phyloP scores from a whole-genome alignment of 30 jellyfish, hydroid and myxozoan species.

The Turritopsis dohrnii region DNA sequence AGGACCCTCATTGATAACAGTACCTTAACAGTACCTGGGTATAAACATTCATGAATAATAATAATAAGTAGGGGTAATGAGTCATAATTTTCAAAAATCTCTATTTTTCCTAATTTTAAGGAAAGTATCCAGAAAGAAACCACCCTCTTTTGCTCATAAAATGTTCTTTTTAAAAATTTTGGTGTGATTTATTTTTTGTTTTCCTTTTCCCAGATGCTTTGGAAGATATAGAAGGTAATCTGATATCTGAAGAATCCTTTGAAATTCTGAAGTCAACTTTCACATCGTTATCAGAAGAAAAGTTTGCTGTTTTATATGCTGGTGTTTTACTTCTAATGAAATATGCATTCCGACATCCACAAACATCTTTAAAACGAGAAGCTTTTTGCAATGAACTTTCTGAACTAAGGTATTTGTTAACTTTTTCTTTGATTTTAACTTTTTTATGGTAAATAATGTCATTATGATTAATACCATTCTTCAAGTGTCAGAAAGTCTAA shows the following conservation, averaged over 20 bases:
- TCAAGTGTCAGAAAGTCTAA: too few relatives aligned
- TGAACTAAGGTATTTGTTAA: slow-evolving; percentile 53
- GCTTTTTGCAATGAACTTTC: slow-evolving; percentile 43
- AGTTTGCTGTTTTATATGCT: slow-evolving; percentile 40
- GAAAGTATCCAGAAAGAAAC: too few relatives aligned
- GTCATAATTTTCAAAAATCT: too few relatives aligned
- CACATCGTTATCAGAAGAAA: slow-evolving; percentile 19
- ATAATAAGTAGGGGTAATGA: too few relatives aligned
- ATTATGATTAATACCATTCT: too few relatives aligned
- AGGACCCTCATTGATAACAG: too few relatives aligned
- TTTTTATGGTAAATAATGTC: neutral
- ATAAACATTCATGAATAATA: too few relatives aligned
- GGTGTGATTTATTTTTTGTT: neutral
- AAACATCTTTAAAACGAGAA: slow-evolving; percentile 61
- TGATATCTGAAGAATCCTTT: slow-evolving; percentile 48
- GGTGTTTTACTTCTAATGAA: slow-evolving; percentile 52
- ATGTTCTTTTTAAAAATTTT: too few relatives aligned
- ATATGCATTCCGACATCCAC: slow-evolving; percentile 68
- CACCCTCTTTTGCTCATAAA: too few relatives aligned
- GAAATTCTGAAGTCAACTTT: slow-evolving; percentile 3
- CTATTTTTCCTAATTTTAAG: too few relatives aligned
- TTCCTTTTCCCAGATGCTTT: slow-evolving; percentile 42
- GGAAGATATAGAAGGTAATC: slow-evolving; percentile 68
- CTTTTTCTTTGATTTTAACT: neutral
- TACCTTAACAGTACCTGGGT: too few relatives aligned